phyloP scores from a whole-genome alignment of 2,888 invertebrate species.

The Tetragonula carbonaria region DNA sequence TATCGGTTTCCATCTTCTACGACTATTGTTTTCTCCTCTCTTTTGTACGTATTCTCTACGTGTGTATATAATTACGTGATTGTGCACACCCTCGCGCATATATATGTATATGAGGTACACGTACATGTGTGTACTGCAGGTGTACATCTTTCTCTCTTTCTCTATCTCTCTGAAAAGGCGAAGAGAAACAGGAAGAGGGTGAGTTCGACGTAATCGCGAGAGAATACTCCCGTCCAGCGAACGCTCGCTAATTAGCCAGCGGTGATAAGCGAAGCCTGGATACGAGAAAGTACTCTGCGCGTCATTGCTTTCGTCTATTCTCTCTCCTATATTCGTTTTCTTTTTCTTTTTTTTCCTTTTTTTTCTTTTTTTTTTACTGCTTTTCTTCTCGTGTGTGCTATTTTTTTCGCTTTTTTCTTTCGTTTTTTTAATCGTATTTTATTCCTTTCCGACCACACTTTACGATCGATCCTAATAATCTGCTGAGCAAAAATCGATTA shows the following conservation, averaged over 20 bases:
- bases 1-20: conserved; percentile 2
- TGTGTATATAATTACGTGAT: too few relatives aligned
- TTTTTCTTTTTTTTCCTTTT: neutral
- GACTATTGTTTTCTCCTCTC: neutral
- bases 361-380: neutral
- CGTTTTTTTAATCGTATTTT: neutral
- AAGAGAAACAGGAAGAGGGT: conserved; percentile 30
- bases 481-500: conserved; percentile 43
- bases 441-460: neutral
- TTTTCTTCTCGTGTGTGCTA: neutral
- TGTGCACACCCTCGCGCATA: neutral
- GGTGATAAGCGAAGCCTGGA: conserved; percentile 47
- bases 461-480: conserved; percentile 27
- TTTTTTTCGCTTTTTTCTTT: neutral
- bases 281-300: conserved; percentile 22
- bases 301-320: conserved; percentile 35
- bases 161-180: neutral
- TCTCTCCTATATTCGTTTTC: neutral
- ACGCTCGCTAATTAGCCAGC: conserved; percentile 49
- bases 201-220: conserved; percentile 43
- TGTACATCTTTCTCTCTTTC: neutral
- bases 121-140: neutral
- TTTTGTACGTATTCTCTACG: neutral
- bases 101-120: neutral
- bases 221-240: conserved; percentile 46